Evolutionary conservation across 2,888 invertebrate species (phyloP).

Genomic region (Erebia epiphron): DNA sequence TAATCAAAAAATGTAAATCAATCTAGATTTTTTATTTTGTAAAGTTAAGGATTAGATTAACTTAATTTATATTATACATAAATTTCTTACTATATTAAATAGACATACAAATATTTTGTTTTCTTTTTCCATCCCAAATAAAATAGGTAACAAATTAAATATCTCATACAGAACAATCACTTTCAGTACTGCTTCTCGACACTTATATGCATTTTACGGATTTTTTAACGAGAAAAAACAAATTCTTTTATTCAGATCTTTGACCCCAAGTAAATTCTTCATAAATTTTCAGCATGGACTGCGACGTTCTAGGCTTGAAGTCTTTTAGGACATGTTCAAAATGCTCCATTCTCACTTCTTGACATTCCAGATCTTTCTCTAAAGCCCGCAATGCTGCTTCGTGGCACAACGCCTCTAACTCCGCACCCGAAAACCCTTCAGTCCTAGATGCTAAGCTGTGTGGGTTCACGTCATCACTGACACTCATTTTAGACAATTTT

Average conservation of each 20-base stretch:
- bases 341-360: constrained; percentile 85
- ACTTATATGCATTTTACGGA: too few species aligned
- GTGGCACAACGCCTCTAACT: constrained; percentile 94
- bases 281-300: constrained; percentile 88
- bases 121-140: constrained; percentile 2
- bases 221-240: neutral
- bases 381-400: constrained; percentile 95
- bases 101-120: constrained; percentile 45
- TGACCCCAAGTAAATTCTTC: constrained; percentile 82
- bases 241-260: constrained; percentile 52
- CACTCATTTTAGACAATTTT: constrained; percentile 89
- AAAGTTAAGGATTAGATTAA: constrained; percentile 46
- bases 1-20: constrained; percentile 9
- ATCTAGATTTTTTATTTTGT: constrained; percentile 20
- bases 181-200: neutral
- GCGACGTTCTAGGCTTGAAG: constrained; percentile 90
- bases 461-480: constrained; percentile 84
- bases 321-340: constrained; percentile 88
- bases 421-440: constrained; percentile 96
- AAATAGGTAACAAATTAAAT: neutral
- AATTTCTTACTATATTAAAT: constrained; percentile 58
- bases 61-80: constrained; percentile 57
- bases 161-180: neutral
- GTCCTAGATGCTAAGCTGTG: constrained; percentile 87
- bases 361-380: constrained; percentile 87